phyloP scores from a whole-genome alignment of 1,140 invertebrate genomes.

The Nebria ingens region DNA sequence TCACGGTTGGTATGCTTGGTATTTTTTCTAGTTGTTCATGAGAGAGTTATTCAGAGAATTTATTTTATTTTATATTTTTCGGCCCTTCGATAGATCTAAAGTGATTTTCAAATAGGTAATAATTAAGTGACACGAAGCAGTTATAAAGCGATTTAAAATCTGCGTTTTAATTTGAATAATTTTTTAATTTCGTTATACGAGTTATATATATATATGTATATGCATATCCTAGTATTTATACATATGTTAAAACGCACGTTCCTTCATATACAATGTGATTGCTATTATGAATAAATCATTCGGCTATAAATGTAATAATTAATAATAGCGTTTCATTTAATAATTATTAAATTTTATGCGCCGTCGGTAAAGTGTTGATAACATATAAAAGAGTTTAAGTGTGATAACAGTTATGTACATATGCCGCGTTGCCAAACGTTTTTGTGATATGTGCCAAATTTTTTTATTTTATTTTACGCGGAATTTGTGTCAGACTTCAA shows the following conservation, averaged over 20 bases:
- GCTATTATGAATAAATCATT: constrained; percentile 8
- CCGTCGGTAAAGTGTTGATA: background rate
- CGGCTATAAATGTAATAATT: background rate
- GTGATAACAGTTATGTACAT: background rate
- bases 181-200: constrained; percentile 9
- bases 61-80: constrained; percentile 16
- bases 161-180: constrained; percentile 10
- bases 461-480: no score
- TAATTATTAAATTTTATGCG: constrained; percentile 4
- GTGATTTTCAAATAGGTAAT: no score
- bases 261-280: constrained; percentile 2
- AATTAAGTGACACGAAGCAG: no score
- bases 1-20: background rate
- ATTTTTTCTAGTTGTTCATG: constrained; percentile 20
- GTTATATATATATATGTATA: constrained; percentile 3
- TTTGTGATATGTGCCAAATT: no score
- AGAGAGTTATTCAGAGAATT: constrained; percentile 18
- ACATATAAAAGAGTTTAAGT: background rate
- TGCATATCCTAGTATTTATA: constrained; percentile 17
- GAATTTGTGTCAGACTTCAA: no score
- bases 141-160: no score
- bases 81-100: no score
- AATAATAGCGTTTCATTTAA: background rate
- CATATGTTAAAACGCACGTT: constrained; percentile 12
- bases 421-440: no score